Conservation (phyloP, 2,797 vertebrate species). For the Miichthys miiuy region DNA sequence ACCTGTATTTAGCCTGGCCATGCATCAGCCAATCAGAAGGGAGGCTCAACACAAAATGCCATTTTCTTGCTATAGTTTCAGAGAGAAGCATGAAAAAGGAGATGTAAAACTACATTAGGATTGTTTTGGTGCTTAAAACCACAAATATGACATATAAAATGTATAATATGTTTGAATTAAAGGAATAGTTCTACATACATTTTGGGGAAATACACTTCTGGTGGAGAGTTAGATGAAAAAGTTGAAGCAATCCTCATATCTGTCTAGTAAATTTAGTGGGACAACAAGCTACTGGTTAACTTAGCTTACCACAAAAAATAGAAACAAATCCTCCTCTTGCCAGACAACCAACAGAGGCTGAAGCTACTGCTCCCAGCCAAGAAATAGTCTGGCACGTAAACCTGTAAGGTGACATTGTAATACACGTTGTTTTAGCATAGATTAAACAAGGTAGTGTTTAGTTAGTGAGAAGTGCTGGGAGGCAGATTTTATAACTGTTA, state of each 20-base stretch:
- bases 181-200: neutral
- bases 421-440: neutral
- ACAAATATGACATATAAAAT: too few relatives aligned
- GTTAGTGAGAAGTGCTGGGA: too few relatives aligned
- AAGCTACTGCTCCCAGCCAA: neutral
- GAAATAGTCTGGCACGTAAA: neutral
- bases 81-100: too few relatives aligned
- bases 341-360: neutral
- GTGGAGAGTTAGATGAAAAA: too few relatives aligned
- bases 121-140: too few relatives aligned
- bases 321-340: neutral
- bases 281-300: neutral
- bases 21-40: too few relatives aligned
- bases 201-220: neutral
- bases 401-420: neutral
- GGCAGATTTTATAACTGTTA: neutral
- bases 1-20: too few relatives aligned
- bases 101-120: too few relatives aligned
- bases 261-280: neutral
- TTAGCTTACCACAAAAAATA: neutral
- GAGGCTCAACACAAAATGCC: too few relatives aligned
- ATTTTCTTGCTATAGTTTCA: too few relatives aligned
- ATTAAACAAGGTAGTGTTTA: too few relatives aligned
- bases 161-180: too few relatives aligned
- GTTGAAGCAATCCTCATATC: neutral